These are phyloP conservation scores for Platyura marginata DNA, from an alignment of 1,140 invertebrate genomes.

Conservation along the genomic window DNA sequence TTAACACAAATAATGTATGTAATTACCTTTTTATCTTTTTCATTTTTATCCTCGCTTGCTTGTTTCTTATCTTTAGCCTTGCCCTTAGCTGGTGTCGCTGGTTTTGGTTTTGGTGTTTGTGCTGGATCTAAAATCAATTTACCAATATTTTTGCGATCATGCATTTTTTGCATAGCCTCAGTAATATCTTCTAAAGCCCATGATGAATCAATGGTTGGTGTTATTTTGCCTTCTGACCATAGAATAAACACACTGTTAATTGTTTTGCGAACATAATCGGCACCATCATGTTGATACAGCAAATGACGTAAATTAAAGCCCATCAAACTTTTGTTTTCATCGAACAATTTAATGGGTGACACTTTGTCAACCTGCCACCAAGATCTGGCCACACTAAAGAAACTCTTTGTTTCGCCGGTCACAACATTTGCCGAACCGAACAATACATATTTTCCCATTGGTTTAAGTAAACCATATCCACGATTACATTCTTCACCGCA, in stretches of 20 bases:
- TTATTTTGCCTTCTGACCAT: constrained; percentile 58
- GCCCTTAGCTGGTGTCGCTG: constrained; percentile 51
- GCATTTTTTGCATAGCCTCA: constrained; percentile 32
- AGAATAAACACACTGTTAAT: constrained; percentile 55
- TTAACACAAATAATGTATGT: too few relatives aligned
- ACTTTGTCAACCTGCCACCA: constrained; percentile 42
- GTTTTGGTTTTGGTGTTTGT: constrained; percentile 56
- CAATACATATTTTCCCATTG: constrained; percentile 76
- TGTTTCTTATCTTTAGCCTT: constrained; percentile 51
- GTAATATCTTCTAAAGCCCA: constrained; percentile 74
- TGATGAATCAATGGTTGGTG: constrained; percentile 64
- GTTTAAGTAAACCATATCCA: constrained; percentile 66
- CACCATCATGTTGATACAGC: constrained; percentile 59
- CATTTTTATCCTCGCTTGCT: constrained; percentile 26
- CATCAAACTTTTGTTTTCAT: constrained; percentile 69
- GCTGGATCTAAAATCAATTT: constrained; percentile 70
- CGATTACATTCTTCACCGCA: constrained; percentile 77
- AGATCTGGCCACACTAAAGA: constrained; percentile 69
- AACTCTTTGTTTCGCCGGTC: constrained; percentile 73
- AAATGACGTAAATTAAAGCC: constrained; percentile 72
- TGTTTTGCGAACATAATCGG: constrained; percentile 44
- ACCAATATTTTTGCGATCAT: constrained; percentile 78
- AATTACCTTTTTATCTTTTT: constrained; percentile 35
- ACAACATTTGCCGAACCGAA: constrained; percentile 74
- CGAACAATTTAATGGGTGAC: constrained; percentile 68